Evolutionary conservation across 2,888 invertebrate species (phyloP).

Genomic region (Polyommatus iphigenia): DNA sequence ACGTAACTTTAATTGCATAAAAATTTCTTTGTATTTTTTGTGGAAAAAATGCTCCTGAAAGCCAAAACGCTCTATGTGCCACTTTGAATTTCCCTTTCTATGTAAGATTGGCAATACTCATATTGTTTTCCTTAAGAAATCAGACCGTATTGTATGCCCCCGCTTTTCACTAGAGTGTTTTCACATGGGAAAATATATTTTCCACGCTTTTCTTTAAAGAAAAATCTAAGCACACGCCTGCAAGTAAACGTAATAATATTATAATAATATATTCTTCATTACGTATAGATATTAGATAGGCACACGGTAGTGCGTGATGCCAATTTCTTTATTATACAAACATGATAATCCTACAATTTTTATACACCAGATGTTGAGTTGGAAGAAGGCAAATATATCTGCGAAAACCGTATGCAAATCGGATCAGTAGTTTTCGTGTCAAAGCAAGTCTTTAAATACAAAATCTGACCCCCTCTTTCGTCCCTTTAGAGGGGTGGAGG

Average conservation of each 20-base stretch:
- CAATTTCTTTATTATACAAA: neutral
- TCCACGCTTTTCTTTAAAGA: conserved; percentile 7
- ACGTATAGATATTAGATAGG: neutral
- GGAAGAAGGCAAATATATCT: no score
- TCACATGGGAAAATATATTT: neutral
- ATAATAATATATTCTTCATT: neutral
- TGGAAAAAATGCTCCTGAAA: neutral
- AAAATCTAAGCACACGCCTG: neutral
- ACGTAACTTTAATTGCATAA: neutral
- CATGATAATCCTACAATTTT: conserved; percentile 8
- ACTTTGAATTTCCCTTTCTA: neutral
- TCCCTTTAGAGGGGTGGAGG: no score
- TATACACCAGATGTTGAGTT: no score
- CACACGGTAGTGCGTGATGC: neutral
- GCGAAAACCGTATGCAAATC: no score
- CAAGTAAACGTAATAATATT: neutral
- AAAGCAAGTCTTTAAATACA: no score
- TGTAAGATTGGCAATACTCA: neutral
- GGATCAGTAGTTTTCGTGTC: no score
- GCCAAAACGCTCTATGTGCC: neutral
- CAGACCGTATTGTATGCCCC: neutral
- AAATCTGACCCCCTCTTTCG: no score
- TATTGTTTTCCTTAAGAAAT: neutral
- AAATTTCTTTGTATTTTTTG: neutral
- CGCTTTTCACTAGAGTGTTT: neutral